phyloP scores from a whole-genome alignment of 53 echinoderm and acorn worm genomes.

The Stichopus horrens region DNA sequence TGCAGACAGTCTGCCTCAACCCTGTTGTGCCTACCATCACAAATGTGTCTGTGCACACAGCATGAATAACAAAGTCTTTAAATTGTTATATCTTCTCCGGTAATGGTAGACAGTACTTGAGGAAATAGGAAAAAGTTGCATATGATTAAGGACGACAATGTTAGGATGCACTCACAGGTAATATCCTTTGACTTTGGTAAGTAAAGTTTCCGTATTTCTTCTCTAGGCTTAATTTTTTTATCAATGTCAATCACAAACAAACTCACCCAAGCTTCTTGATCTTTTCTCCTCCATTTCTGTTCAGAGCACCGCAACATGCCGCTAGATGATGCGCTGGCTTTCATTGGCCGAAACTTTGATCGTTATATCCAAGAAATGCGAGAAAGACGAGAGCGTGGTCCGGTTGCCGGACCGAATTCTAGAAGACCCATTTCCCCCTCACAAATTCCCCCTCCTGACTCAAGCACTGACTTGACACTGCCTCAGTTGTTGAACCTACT shows the following conservation, averaged over 20 bases:
- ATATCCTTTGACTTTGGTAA: background rate
- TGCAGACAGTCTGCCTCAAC: too few species aligned
- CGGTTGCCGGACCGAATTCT: conserved; percentile 30
- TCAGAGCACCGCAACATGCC: conserved; percentile 99
- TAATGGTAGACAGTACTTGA: too few species aligned
- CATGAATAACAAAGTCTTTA: too few species aligned
- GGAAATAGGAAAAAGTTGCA: too few species aligned
- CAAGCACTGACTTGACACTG: conserved; percentile 78
- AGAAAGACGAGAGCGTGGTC: conserved; percentile 58
- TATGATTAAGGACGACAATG: too few species aligned
- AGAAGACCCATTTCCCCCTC: conserved; percentile 42
- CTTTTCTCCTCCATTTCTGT: conserved; percentile 38
- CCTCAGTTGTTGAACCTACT: conserved; percentile 89
- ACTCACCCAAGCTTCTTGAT: background rate
- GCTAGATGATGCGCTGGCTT: conserved; percentile 88
- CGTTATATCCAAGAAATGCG: conserved; percentile 87
- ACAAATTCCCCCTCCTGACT: background rate
- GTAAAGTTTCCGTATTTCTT: background rate
- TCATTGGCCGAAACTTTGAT: conserved; percentile 91
- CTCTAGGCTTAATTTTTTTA: background rate
- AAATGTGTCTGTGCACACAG: too few species aligned
- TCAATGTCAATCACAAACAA: background rate
- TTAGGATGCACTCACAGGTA: background rate
- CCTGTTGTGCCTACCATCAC: too few species aligned
- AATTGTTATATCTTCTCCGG: too few species aligned